A percentile compares a stretch with the other conserved stretches of the same genome.
phyloP scores from a whole-genome alignment of 2,888 invertebrate species.

The Ptychoptera contaminata region DNA sequence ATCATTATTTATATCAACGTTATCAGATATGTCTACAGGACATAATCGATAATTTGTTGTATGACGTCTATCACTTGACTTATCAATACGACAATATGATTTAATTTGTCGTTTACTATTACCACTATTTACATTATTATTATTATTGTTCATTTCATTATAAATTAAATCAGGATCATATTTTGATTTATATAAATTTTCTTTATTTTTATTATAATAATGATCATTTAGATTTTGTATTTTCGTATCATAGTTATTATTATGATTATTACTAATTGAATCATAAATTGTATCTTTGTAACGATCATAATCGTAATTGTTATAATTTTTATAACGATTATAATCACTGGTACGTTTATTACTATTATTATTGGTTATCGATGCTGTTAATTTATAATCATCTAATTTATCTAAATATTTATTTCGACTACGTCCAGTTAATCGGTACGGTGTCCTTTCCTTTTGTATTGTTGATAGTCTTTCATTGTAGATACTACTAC shows the following conservation, averaged over 20 bases:
- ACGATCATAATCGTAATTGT: conserved; percentile 10
- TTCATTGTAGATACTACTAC: no score
- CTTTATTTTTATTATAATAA: conserved; percentile 15
- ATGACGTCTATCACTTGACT: conserved; percentile 3
- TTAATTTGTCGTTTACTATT: conserved; percentile 12
- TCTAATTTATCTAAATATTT: conserved; percentile 23
- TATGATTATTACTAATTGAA: conserved; percentile 9
- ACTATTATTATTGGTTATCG: not conserved
- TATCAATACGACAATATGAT: conserved; percentile 18
- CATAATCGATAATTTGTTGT: conserved; percentile 1
- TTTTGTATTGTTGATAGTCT: conserved; percentile 13
- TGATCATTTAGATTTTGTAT: conserved; percentile 15
- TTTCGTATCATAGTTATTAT: conserved; percentile 14
- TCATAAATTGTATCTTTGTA: conserved; percentile 25
- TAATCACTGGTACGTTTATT: conserved; percentile 5
- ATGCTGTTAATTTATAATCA: conserved; percentile 17
- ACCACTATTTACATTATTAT: conserved; percentile 9
- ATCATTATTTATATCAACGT: not conserved
- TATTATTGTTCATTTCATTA: conserved; percentile 13
- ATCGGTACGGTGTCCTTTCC: conserved; percentile 27
- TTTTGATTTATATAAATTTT: conserved; percentile 18
- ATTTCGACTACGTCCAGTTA: conserved; percentile 19
- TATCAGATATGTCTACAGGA: not conserved
- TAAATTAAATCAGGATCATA: conserved; percentile 18
- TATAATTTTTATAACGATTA: conserved; percentile 6